Evolutionary conservation across 2,888 invertebrate species (phyloP), one percentile per base, ranked within the genome.

Genomic region (Pharmacophagus antenor): DNA sequence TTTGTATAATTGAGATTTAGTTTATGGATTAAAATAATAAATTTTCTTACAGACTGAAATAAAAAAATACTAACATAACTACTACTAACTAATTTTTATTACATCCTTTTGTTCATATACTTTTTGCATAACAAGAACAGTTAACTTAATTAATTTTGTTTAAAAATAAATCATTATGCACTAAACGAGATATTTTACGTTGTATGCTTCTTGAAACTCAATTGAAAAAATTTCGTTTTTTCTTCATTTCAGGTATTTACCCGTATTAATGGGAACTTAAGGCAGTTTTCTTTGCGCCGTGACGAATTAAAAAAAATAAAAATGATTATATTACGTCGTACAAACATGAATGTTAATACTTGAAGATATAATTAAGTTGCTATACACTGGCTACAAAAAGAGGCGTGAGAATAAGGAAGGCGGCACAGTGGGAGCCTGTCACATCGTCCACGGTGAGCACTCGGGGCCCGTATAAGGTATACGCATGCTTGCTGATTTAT

Each of bases 341-440:
- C 70, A 71, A 67, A 70, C 69, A 68, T 69, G 70, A 69, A 68
- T 72, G 73, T 73, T 67, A 67, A 67, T 67, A 67, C 66, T 69
- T 57, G 52, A 64, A 68, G 74, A 70, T 76, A 73, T 81, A 77
- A 83, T 82, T 80, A 82, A 81, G 76, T 72, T 68, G 65, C 71
- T 72, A 72, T 76, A 53, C 49, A 80, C 73, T 76, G 74, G 68
- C 65, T 66, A 77, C 79, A 82, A 79, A 78, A 79, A 76, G 72
- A 71, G 70, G 60, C 64, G 65, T 62, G 69, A 62, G 68, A 67
- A 70, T 62, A 63, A 56, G 63, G 62, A 70, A 67, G 61, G 56
- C 58, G 62, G 56, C 59, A 10, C 64, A 58, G 61, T 58, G 58
- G 63, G 64, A 48, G 60, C 53, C 60, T 59, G 58, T 56, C 64